These are phyloP conservation scores for Caenorhabditis macrosperma DNA, from an alignment of 2,888 invertebrate species.

Conservation along the genomic window DNA sequence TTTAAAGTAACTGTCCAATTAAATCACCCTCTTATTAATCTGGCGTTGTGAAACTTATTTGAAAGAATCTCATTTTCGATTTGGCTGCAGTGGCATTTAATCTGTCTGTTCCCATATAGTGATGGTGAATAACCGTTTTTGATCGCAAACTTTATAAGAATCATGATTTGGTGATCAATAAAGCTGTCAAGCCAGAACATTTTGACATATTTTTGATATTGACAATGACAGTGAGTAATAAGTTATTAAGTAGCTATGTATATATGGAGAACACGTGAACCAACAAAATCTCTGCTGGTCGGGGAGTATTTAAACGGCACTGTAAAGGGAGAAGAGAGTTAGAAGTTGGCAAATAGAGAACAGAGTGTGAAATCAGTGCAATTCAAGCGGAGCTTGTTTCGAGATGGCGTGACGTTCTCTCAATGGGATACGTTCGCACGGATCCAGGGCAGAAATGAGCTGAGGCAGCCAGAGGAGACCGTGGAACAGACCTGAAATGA, in stretches of 20 bases:
- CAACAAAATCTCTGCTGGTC: slow-evolving; percentile 19
- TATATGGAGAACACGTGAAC: slow-evolving; percentile 32
- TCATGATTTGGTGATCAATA: slow-evolving; percentile 47
- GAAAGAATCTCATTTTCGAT: background rate
- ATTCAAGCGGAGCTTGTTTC: slow-evolving; percentile 36
- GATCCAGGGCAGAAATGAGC: slow-evolving; percentile 78
- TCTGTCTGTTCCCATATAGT: background rate
- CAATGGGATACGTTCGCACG: slow-evolving; percentile 77
- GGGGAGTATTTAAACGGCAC: slow-evolving; percentile 7
- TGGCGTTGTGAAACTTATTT: background rate
- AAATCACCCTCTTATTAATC: background rate
- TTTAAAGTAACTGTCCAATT: background rate
- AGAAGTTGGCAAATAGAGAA: background rate
- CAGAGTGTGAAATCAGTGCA: slow-evolving; percentile 19
- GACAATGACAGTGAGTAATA: slow-evolving; percentile 38
- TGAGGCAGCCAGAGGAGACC: slow-evolving; percentile 79
- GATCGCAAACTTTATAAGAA: slow-evolving; percentile 21
- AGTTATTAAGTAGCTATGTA: slow-evolving; percentile 13
- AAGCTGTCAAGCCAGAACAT: slow-evolving; percentile 45
- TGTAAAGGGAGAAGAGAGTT: slow-evolving; percentile 6
- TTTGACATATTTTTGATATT: background rate
- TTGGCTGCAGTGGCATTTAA: background rate
- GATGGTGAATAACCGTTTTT: background rate
- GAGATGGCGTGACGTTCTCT: slow-evolving; percentile 58
- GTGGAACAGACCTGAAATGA: slow-evolving; percentile 72